These are phyloP conservation scores for Podarcis raffonei DNA, from an alignment of 2,113 vertebrate genomes.

Conservation along the genomic window DNA sequence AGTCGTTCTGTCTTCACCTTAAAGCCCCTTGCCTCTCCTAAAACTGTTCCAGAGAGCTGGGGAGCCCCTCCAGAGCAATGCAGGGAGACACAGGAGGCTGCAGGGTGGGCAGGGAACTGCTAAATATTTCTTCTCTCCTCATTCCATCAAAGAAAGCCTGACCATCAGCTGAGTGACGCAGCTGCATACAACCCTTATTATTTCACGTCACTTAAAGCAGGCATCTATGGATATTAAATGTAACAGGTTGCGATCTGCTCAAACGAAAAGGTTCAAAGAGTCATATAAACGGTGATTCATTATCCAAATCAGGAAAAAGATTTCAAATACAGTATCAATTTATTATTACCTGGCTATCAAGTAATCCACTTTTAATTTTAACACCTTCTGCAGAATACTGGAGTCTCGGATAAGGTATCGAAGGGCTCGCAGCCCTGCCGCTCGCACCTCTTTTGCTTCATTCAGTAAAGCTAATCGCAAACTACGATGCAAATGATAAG, in stretches of 20 bases:
- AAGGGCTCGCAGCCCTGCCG: slow-evolving; percentile 93
- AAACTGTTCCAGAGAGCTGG: too few species aligned
- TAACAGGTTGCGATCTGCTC: background rate
- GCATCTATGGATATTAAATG: background rate
- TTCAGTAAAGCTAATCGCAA: slow-evolving; percentile 94
- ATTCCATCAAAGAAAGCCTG: too few species aligned
- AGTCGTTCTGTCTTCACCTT: too few species aligned
- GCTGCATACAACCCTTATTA: too few species aligned
- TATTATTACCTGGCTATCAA: slow-evolving; percentile 92
- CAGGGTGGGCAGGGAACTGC: too few species aligned
- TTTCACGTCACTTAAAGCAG: background rate
- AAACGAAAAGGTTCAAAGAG: background rate
- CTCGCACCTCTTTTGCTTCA: slow-evolving; percentile 98
- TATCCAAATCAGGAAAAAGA: background rate
- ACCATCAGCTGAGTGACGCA: too few species aligned
- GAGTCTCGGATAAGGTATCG: slow-evolving; percentile 96
- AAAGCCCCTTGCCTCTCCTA: too few species aligned
- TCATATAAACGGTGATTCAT: background rate
- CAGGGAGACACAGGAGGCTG: too few species aligned
- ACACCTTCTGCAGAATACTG: slow-evolving; percentile 92
- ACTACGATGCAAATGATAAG: slow-evolving; percentile 70
- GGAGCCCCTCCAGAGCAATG: too few species aligned
- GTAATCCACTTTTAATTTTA: slow-evolving; percentile 96
- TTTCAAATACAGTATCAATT: background rate
- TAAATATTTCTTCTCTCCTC: too few species aligned